phyloP scores from a whole-genome alignment of 2,888 invertebrate genomes.

The Phaedon cochleariae region DNA sequence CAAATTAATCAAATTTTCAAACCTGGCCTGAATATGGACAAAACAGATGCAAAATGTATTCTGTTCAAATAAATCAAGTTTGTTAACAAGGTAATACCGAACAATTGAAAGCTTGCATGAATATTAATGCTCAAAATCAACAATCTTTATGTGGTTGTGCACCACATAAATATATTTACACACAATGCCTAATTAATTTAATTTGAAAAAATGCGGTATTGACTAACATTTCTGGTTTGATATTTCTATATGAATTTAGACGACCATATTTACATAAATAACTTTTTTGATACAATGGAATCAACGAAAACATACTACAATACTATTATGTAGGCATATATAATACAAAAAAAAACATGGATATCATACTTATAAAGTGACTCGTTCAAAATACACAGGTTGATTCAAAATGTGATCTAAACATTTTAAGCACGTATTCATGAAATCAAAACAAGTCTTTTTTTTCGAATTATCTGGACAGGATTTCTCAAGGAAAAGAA shows the following conservation, averaged over 20 bases:
- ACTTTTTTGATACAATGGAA: not conserved
- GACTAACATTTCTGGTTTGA: constrained; percentile 2
- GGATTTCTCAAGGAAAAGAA: too few species aligned
- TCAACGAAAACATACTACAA: not conserved
- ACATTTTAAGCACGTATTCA: too few species aligned
- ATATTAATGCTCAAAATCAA: constrained; percentile 10
- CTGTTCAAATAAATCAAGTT: constrained; percentile 10
- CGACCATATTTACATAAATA: not conserved
- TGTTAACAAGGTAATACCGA: constrained; percentile 17
- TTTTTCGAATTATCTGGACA: too few species aligned
- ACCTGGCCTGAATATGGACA: not conserved
- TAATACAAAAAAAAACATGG: too few species aligned
- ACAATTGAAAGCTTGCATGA: constrained; percentile 12
- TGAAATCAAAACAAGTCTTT: too few species aligned
- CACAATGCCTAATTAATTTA: constrained; percentile 18
- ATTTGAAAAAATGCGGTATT: not conserved
- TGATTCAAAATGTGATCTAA: too few species aligned
- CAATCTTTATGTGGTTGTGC: constrained; percentile 9
- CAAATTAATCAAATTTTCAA: not conserved
- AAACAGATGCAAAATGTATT: constrained; percentile 8
- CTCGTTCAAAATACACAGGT: too few species aligned
- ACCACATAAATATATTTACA: not conserved
- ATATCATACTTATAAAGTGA: too few species aligned
- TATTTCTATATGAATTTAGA: constrained; percentile 3
- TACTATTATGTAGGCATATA: too few species aligned